Evolutionary conservation across 2,888 invertebrate species (phyloP).

Genomic region (Celastrina argiolus): DNA sequence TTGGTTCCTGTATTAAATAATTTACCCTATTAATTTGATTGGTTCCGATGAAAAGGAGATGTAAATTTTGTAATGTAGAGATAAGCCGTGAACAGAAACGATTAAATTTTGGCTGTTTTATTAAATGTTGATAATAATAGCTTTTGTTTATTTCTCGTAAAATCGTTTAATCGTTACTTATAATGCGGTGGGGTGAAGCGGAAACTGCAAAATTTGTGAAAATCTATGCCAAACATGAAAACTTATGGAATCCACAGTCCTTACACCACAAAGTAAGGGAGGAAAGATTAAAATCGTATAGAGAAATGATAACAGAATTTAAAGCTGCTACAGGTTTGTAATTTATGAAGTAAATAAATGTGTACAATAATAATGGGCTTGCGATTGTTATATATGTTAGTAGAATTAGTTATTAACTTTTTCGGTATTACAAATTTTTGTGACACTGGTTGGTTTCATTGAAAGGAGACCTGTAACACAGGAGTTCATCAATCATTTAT

Average conservation of each 20-base stretch:
- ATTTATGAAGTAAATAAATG: neutral
- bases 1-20: too few relatives aligned
- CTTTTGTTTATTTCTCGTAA: neutral
- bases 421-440: too few relatives aligned
- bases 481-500: too few relatives aligned
- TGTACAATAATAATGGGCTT: neutral
- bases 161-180: neutral
- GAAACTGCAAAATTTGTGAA: slow-evolving; percentile 66
- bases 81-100: neutral
- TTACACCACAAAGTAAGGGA: slow-evolving; percentile 53
- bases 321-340: slow-evolving; percentile 41
- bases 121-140: neutral
- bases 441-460: too few relatives aligned
- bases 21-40: too few relatives aligned
- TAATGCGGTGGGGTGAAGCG: slow-evolving; percentile 64
- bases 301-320: slow-evolving; percentile 48
- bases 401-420: too few relatives aligned
- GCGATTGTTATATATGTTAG: too few relatives aligned
- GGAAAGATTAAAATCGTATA: slow-evolving; percentile 51
- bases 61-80: neutral
- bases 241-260: slow-evolving; percentile 61
- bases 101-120: neutral
- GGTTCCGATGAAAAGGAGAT: neutral
- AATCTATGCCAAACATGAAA: slow-evolving; percentile 59
- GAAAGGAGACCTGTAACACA: too few relatives aligned